These are phyloP conservation scores for Pangasianodon gigas DNA, from an alignment of 2,113 vertebrate species.

Conservation along the genomic window DNA sequence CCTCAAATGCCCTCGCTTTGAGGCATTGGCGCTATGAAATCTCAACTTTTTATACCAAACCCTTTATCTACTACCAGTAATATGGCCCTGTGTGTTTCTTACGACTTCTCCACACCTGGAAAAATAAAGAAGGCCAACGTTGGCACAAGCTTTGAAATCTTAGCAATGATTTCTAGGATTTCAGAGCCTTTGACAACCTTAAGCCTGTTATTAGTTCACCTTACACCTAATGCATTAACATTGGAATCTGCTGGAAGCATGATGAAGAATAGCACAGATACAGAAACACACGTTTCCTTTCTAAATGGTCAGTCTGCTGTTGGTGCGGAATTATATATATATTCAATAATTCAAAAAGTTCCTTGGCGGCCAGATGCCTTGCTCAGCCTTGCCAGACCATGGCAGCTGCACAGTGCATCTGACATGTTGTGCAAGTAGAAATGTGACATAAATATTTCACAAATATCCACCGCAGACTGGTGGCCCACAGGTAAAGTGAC, in stretches of 20 bases:
- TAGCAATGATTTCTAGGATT: neutral
- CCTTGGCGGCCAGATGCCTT: conserved; percentile 84
- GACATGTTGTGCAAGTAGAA: conserved; percentile 81
- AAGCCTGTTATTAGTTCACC: neutral
- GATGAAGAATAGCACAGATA: neutral
- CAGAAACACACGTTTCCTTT: conserved; percentile 29
- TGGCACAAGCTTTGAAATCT: neutral
- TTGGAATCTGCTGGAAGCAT: neutral
- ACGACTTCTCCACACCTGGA: neutral
- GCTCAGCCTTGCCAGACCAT: conserved; percentile 73
- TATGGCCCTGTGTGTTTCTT: neutral
- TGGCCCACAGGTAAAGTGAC: conserved; percentile 57
- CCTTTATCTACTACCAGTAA: neutral
- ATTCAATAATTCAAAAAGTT: conserved; percentile 92
- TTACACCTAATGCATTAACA: neutral
- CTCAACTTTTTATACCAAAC: neutral
- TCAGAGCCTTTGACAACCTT: neutral
- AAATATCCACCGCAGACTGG: conserved; percentile 77
- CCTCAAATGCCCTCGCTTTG: neutral
- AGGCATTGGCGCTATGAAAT: neutral
- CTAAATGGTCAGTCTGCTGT: conserved; percentile 62
- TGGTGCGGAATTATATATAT: conserved; percentile 81
- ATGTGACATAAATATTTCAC: conserved; percentile 92
- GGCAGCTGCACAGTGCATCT: conserved; percentile 86
- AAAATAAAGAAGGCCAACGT: neutral